These are phyloP conservation scores for Thaumatotibia leucotreta DNA, from an alignment of 1,140 invertebrate genomes.

Conservation along the genomic window DNA sequence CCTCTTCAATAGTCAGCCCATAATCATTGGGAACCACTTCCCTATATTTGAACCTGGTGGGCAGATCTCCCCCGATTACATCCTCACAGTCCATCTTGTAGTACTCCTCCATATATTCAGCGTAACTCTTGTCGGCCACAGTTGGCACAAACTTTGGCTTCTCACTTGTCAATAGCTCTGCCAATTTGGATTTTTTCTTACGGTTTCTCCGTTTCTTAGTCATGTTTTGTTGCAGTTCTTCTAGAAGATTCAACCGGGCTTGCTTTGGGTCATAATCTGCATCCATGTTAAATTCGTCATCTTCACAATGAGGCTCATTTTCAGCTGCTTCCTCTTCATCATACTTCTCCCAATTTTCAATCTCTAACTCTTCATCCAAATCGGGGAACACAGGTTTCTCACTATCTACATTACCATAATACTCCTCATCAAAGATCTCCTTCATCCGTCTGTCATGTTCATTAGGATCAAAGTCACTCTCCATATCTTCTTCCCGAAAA, in stretches of 20 bases:
- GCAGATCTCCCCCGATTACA: constrained; percentile 91
- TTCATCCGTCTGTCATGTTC: constrained; percentile 93
- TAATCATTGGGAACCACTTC: constrained; percentile 93
- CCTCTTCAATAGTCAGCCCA: constrained; percentile 94
- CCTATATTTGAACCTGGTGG: constrained; percentile 96
- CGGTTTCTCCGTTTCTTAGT: constrained; percentile 79
- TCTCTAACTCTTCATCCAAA: constrained; percentile 85
- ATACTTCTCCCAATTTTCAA: constrained; percentile 88
- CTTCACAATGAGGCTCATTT: constrained; percentile 82
- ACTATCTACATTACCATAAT: constrained; percentile 86
- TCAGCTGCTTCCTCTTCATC: constrained; percentile 52
- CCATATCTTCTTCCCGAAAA: constrained; percentile 82
- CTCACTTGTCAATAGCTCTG: constrained; percentile 81
- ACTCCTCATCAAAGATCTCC: constrained; percentile 90
- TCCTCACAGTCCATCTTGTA: constrained; percentile 97
- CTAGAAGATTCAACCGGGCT: constrained; percentile 71
- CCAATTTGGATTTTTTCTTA: constrained; percentile 82
- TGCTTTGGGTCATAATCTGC: constrained; percentile 86
- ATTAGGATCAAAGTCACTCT: constrained; percentile 96
- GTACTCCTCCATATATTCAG: constrained; percentile 95
- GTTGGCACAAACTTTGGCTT: constrained; percentile 92
- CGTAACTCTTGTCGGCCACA: constrained; percentile 83
- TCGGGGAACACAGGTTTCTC: constrained; percentile 89
- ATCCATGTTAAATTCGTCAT: constrained; percentile 93
- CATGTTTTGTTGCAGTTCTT: constrained; percentile 79